Conservation (phyloP, 2,888 invertebrate species). For the Drosophila tripunctata region DNA sequence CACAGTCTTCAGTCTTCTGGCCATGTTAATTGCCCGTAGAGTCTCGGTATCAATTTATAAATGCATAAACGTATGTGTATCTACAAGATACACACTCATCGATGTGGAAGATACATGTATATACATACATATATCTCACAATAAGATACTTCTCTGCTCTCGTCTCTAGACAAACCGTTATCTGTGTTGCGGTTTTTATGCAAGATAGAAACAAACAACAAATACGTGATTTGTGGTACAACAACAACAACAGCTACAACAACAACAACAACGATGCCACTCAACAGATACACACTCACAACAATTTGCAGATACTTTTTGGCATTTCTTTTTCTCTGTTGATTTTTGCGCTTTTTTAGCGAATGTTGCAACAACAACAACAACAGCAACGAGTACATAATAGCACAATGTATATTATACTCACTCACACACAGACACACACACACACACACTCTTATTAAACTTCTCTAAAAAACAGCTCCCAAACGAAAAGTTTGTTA, state of each 20-base stretch:
- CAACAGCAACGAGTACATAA: slow-evolving; percentile 36
- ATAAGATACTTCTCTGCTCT: slow-evolving; percentile 13
- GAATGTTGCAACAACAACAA: slow-evolving; percentile 20
- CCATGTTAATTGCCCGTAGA: slow-evolving; percentile 51
- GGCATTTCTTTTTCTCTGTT: neutral
- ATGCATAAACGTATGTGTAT: slow-evolving; percentile 37
- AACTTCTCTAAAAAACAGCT: neutral
- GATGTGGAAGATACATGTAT: slow-evolving; percentile 10
- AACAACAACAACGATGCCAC: slow-evolving; percentile 21
- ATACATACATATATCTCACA: slow-evolving; percentile 10
- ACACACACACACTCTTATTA: neutral
- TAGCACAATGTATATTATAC: slow-evolving; percentile 17
- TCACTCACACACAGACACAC: neutral
- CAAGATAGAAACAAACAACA: slow-evolving; percentile 61
- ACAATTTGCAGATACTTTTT: slow-evolving; percentile 26
- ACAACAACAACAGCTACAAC: too few relatives aligned
- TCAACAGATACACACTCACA: slow-evolving; percentile 18
- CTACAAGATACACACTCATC: slow-evolving; percentile 19
- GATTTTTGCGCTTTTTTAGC: slow-evolving; percentile 15
- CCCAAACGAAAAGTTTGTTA: too few relatives aligned
- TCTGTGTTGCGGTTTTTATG: slow-evolving; percentile 50
- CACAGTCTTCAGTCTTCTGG: neutral
- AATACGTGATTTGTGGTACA: slow-evolving; percentile 57
- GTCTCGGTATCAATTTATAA: slow-evolving; percentile 44
- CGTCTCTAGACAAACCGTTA: slow-evolving; percentile 44